Evolutionary conservation across 2,113 vertebrate species (phyloP).

Genomic region (Shinisaurus crocodilurus): DNA sequence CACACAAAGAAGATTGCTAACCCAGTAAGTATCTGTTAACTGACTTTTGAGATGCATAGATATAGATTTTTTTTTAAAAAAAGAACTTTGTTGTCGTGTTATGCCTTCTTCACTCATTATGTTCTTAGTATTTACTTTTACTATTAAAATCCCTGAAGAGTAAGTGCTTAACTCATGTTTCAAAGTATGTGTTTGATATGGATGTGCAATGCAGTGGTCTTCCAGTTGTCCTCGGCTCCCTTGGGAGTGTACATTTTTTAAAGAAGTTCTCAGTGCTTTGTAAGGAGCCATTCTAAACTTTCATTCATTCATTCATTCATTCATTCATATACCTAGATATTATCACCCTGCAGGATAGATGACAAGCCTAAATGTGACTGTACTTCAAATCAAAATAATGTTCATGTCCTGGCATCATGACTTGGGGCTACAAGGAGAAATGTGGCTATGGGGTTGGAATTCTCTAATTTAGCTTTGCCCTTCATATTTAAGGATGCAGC

Average conservation of each 20-base stretch:
- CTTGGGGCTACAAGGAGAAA: background rate
- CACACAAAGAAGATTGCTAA: background rate
- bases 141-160: background rate
- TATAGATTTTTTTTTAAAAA: background rate
- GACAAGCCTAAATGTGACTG: background rate
- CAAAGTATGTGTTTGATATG: background rate
- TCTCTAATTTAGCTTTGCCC: background rate
- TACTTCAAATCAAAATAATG: background rate
- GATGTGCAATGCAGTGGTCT: background rate
- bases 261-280: background rate
- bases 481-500: background rate
- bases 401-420: background rate
- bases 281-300: background rate
- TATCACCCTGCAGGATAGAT: background rate
- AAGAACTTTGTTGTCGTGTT: background rate
- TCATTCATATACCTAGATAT: background rate
- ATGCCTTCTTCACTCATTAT: background rate
- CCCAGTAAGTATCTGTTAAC: background rate
- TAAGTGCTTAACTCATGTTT: background rate
- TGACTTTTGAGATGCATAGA: background rate
- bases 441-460: background rate
- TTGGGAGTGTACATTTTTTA: background rate
- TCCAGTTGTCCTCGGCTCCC: background rate
- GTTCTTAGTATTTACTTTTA: background rate
- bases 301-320: background rate